Evolutionary conservation across 2,888 invertebrate genomes (phyloP).

Genomic region (Troides helena): DNA sequence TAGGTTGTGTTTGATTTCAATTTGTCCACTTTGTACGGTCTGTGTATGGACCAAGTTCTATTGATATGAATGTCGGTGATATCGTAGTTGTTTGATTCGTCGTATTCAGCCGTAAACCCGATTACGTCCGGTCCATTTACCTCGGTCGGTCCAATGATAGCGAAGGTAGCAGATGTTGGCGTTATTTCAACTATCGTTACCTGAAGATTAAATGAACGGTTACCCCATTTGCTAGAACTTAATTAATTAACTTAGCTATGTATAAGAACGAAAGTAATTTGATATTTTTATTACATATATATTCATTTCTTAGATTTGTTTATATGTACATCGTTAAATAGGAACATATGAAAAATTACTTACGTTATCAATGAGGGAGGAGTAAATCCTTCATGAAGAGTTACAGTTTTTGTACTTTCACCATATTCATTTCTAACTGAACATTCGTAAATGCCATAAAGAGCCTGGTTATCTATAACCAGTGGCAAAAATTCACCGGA

Average conservation of each 20-base stretch:
- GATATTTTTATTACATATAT: too few species aligned
- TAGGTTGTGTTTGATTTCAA: slow-evolving; percentile 60
- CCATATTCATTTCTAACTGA: slow-evolving; percentile 53
- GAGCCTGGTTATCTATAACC: slow-evolving; percentile 42
- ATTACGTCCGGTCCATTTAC: slow-evolving; percentile 50
- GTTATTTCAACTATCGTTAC: slow-evolving; percentile 42
- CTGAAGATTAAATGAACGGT: slow-evolving; percentile 41
- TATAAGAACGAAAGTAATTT: too few species aligned
- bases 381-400: slow-evolving; percentile 51
- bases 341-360: slow-evolving; percentile 33
- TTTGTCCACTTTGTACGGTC: slow-evolving; percentile 55
- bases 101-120: slow-evolving; percentile 63
- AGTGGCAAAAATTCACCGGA: slow-evolving; percentile 36
- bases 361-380: slow-evolving; percentile 56
- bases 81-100: slow-evolving; percentile 52
- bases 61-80: slow-evolving; percentile 61
- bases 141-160: slow-evolving; percentile 44
- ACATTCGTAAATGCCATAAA: slow-evolving; percentile 61
- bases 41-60: slow-evolving; percentile 62
- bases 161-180: slow-evolving; percentile 57
- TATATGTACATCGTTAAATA: too few species aligned
- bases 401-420: slow-evolving; percentile 45
- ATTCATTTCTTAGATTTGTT: too few species aligned
- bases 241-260: slow-evolving; percentile 14
- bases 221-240: not conserved